Evolutionary conservation across 1,140 invertebrate genomes (phyloP), one percentile per base, ranked within the genome.

Genomic region (Sycobia sp.): DNA sequence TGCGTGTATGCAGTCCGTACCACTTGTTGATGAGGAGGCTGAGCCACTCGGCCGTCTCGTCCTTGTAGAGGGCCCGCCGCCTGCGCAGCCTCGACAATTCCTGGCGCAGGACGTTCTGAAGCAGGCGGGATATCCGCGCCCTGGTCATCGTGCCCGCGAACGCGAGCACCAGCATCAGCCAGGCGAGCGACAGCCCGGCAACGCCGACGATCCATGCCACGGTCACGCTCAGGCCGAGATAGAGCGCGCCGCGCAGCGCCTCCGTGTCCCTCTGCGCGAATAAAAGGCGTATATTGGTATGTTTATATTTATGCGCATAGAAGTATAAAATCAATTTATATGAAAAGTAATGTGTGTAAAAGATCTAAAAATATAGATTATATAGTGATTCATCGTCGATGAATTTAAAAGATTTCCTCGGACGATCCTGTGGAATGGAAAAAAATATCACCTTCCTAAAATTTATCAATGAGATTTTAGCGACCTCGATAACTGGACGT

Each of bases 11-110:
- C n/a, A n/a, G n/a, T 13, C 8, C 43, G 43, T 13, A 83, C 84
- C 84, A 85, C 75, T 81, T 76, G 68, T 85, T 85, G 14, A 86
- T 58, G 11, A 86, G 68, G 50, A 85, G 78, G 65, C 83, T 86
- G n/a, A 85, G 68, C 84, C 84, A 86, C 60, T 86, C 84, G 38
- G 78, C 81, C 2, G 84, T 83, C 67, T 86, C 84, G 53, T 82
- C 79, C 58, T 82, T 82, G 46, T 79, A 75, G 23, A 85, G 69
- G 4, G 83, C 83, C 39, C 82, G 73, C 65, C 81, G 79, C 29
- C 82, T 73, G 55, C 83, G 76, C 16, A 84, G 69, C 27, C 75
- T 73, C 4, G 78, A 63, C 25, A 81, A 71, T 62, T 84, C 81
- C 38, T 73, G 72, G 20, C 70, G 70, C 20, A 81, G 56, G 16